These are phyloP conservation scores for Hystrix cristata DNA, from an alignment of 2,113 vertebrate species.

Conservation along the genomic window DNA sequence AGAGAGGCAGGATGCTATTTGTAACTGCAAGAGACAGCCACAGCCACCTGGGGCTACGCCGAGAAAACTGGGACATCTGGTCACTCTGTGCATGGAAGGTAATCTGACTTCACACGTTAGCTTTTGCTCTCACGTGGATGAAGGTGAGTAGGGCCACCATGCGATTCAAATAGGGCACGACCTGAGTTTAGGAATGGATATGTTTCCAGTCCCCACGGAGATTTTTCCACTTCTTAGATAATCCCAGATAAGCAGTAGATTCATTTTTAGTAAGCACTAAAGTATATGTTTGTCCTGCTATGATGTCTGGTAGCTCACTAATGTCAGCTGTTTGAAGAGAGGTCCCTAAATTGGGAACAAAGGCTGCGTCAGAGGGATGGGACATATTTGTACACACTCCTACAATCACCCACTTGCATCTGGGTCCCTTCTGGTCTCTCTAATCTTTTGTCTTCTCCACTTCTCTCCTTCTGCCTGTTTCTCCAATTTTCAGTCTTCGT, in stretches of 20 bases:
- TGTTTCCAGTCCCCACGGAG: not conserved
- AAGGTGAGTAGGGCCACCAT: not conserved
- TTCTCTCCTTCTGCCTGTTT: not conserved
- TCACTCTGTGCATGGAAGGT: not conserved
- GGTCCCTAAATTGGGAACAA: constrained; percentile 65
- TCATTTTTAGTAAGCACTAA: constrained; percentile 74
- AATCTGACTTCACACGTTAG: not conserved
- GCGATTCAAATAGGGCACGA: not conserved
- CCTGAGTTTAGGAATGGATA: not conserved
- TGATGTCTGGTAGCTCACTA: constrained; percentile 62
- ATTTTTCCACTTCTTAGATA: constrained; percentile 40
- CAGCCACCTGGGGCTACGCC: not conserved
- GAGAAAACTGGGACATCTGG: not conserved
- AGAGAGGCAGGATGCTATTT: not conserved
- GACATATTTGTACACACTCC: constrained; percentile 72
- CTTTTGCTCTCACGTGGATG: not conserved
- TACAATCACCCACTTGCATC: constrained; percentile 68
- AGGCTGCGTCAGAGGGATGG: not conserved
- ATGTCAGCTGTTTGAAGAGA: constrained; percentile 75
- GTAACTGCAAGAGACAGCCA: not conserved
- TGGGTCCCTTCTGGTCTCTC: constrained; percentile 58
- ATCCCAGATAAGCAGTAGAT: constrained; percentile 38
- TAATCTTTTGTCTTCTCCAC: not conserved
- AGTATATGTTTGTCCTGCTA: not conserved
- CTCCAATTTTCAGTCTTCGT: constrained; percentile 8